phyloP scores from a whole-genome alignment of 1,140 invertebrate species.

The Arion vulgaris region DNA sequence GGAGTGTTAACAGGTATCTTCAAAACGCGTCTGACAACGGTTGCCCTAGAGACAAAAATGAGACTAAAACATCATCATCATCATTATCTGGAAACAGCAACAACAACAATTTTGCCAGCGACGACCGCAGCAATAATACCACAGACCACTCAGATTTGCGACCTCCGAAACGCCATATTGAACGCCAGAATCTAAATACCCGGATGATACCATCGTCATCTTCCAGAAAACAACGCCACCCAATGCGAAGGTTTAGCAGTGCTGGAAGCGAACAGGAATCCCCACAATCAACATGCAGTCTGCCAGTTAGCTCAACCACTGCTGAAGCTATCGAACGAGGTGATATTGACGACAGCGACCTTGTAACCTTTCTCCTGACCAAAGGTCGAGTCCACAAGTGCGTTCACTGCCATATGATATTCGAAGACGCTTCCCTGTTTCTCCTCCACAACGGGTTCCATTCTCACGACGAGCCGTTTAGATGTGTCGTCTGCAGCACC shows the following conservation, averaged over 20 bases:
- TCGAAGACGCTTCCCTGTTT: slow-evolving; percentile 67
- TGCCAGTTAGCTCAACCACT: slow-evolving; percentile 48
- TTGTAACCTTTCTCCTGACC: slow-evolving; percentile 58
- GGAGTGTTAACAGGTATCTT: neutral
- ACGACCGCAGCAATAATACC: neutral
- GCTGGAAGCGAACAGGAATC: slow-evolving; percentile 52
- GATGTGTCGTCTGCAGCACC: slow-evolving; percentile 64
- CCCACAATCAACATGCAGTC: slow-evolving; percentile 49
- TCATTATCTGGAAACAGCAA: neutral
- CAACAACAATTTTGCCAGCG: neutral
- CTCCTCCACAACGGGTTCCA: slow-evolving; percentile 69
- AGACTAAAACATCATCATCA: neutral
- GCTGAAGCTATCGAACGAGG: slow-evolving; percentile 35
- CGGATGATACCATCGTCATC: slow-evolving; percentile 57
- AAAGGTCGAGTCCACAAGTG: slow-evolving; percentile 66
- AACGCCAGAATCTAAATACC: slow-evolving; percentile 62
- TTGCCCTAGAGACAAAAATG: neutral
- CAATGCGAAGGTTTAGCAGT: slow-evolving; percentile 65
- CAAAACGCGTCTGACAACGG: neutral
- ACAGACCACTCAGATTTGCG: slow-evolving; percentile 35
- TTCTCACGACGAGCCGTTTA: slow-evolving; percentile 66
- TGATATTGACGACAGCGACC: slow-evolving; percentile 50
- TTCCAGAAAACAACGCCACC: slow-evolving; percentile 64
- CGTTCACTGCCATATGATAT: slow-evolving; percentile 68
- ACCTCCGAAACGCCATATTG: slow-evolving; percentile 42